Conservation (phyloP, 2,888 invertebrate genomes). For the Amiota communis region DNA sequence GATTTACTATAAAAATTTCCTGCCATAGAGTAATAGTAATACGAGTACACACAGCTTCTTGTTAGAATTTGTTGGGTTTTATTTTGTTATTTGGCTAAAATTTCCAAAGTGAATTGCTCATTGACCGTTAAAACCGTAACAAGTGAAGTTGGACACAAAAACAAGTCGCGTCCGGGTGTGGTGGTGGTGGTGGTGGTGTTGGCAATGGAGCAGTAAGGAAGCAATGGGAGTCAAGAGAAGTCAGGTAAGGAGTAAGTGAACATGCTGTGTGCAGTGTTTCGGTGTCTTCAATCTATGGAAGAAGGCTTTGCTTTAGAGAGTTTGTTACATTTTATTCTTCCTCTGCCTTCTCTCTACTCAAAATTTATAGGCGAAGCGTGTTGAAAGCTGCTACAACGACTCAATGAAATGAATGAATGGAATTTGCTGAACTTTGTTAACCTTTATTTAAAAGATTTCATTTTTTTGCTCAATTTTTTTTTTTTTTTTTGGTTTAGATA, state of each 20-base stretch:
- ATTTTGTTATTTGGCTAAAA: background rate
- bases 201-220: background rate
- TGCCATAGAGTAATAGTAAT: no score
- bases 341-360: constrained; percentile 3
- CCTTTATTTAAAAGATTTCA: constrained; percentile 48
- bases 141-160: constrained; percentile 14
- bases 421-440: constrained; percentile 64
- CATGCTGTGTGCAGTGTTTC: background rate
- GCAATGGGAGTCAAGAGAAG: no score
- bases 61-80: background rate
- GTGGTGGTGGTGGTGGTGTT: background rate
- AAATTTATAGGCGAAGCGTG: constrained; percentile 64
- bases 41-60: background rate
- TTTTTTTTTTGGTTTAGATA: constrained; percentile 36
- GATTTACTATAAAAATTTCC: no score
- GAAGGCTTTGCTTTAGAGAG: constrained; percentile 10
- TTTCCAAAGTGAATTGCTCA: constrained; percentile 27
- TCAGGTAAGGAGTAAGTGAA: background rate
- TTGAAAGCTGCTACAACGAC: constrained; percentile 53
- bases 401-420: constrained; percentile 63
- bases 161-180: background rate
- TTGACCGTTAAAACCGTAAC: constrained; percentile 60
- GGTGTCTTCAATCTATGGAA: background rate
- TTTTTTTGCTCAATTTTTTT: constrained; percentile 4
- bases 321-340: constrained; percentile 2